phyloP scores from a whole-genome alignment of 2,113 vertebrate species.

The Lathamus discolor region DNA sequence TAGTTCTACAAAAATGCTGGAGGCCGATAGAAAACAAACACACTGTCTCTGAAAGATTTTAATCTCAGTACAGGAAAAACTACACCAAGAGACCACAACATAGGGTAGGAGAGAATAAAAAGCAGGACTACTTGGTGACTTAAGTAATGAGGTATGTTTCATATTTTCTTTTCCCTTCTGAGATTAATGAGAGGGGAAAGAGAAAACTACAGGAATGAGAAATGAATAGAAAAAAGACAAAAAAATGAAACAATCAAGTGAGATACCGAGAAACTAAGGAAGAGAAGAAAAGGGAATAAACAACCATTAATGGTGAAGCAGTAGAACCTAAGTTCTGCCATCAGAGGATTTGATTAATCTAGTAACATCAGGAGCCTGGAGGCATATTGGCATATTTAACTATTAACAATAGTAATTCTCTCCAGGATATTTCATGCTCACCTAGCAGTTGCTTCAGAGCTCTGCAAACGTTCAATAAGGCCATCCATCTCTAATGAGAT shows the following conservation, averaged over 20 bases:
- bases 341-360: constrained; percentile 8
- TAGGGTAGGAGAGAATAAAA: neutral
- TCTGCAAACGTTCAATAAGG: neutral
- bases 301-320: neutral
- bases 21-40: neutral
- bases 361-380: neutral
- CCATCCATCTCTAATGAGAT: neutral
- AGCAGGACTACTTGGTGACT: neutral
- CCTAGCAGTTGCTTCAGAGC: constrained; percentile 2
- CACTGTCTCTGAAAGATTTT: neutral
- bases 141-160: neutral
- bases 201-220: neutral
- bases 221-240: neutral
- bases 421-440: neutral
- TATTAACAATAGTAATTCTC: neutral
- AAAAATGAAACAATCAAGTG: neutral
- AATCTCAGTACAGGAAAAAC: neutral
- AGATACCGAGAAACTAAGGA: neutral
- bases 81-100: neutral
- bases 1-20: neutral
- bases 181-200: neutral
- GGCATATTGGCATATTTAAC: neutral
- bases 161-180: neutral
- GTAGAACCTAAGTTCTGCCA: neutral
- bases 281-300: constrained; percentile 1